Percentiles rank a stretch among this genome's conserved stretches.
phyloP scores from a whole-genome alignment of 2,888 invertebrate genomes.

The Xanthia togata region DNA sequence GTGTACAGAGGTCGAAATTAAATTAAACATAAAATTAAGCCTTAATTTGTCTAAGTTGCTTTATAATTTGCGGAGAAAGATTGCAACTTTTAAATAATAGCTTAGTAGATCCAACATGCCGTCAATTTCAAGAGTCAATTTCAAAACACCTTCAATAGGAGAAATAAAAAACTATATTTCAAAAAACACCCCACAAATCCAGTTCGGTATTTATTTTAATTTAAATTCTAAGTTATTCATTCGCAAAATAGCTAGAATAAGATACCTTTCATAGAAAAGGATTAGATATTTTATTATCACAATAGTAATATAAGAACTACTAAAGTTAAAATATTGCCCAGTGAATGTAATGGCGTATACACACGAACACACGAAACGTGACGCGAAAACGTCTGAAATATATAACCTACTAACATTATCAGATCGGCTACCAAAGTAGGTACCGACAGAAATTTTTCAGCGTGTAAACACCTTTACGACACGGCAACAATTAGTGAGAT shows the following conservation, averaged over 20 bases:
- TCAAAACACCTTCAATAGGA: neutral
- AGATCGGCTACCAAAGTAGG: neutral
- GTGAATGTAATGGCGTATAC: slow-evolving; percentile 2
- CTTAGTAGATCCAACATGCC: neutral
- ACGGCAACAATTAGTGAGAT: slow-evolving; percentile 26
- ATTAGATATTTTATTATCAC: slow-evolving; percentile 60
- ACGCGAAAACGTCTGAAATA: neutral
- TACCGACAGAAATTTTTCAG: neutral
- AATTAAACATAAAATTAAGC: slow-evolving; percentile 36
- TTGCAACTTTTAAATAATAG: neutral
- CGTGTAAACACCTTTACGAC: neutral
- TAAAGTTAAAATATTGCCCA: slow-evolving; percentile 13
- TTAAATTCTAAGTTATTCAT: slow-evolving; percentile 19
- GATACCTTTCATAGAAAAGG: slow-evolving; percentile 25
- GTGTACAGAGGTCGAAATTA: slow-evolving; percentile 31
- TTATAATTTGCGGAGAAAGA: neutral
- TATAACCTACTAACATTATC: neutral
- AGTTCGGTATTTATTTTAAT: slow-evolving; percentile 36
- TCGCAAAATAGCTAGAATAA: slow-evolving; percentile 38
- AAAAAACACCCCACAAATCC: neutral
- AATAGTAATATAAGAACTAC: slow-evolving; percentile 40
- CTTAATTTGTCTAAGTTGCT: slow-evolving; percentile 9
- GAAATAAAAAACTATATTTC: neutral
- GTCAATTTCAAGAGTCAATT: slow-evolving; percentile 22
- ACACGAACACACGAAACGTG: neutral